Evolutionary conservation across 2,888 invertebrate species (phyloP), one percentile per base, ranked within the genome.

Genomic region (Pilophorus perplexus): DNA sequence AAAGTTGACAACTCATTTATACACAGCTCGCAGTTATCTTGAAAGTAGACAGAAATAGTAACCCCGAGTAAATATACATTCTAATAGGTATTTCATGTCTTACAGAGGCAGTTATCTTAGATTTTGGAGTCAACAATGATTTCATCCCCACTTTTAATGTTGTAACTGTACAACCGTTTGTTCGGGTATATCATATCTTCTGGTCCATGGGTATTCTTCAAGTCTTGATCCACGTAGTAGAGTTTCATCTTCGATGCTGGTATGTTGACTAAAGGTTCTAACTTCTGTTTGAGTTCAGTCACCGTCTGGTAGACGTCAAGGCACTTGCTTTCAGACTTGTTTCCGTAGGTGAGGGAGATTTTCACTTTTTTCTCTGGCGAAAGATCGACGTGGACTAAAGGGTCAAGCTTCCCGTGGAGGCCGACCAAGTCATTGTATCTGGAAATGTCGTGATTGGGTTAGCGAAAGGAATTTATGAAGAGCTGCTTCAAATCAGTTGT

Each of bases 181-280:
- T 88, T 88, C 1, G 92, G 90, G 74, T 85, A 93, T 73, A 86
- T 85, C 89, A 95, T 90, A 77, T 91, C 90, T 77, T 93, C 93
- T 0, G 92, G 90, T 18, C 90, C 91, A 66, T 78, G 77, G 16
- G 78, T 75, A 46, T 77, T 76, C 72, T 78, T 78, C 76, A 82
- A 77, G 67, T 80, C 82, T 75, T 91, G 89, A 76, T 95, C 94
- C 8, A 90, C 85, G 76, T 94, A 94, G 78, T 87, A 95, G 18
- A 96, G 81, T 71, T 90, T 83, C 90, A 94, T 92, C 78, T 89
- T 89, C 60, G 86, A 83, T 0, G 89, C 87, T 28, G 90, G 85
- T 76, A 93, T 85, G 64, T 90, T 89, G 59, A 90, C 86, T 75
- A 92, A 82, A 33, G 86, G 82, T 76, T 92, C 92, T 74, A 93